Base-by-base conservation (phyloP, 2,113 vertebrate genomes). In the Mesembrinibis cayennensis region DNA sequence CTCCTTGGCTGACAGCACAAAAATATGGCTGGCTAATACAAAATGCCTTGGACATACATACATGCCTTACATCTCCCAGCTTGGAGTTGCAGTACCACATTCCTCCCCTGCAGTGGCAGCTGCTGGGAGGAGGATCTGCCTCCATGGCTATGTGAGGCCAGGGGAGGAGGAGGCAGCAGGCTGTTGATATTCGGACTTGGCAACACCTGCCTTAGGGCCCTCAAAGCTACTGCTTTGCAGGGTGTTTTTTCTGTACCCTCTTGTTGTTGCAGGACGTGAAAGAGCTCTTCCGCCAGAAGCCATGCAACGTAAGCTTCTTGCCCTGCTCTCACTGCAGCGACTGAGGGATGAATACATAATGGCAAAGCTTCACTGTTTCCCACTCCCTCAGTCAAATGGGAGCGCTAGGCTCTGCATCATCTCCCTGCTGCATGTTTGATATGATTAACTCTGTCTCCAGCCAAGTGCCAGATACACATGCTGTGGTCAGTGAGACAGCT, bases 61-160 rank as follows among this genome's bases (percentile, higher is more conserved):
- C 9, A 38, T 5, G 53, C 38, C 29, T 93, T 67, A 17, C 32
- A 65, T 40, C 14, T 91, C 11, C 20, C 53, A 76, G 23, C 27
- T 26, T 56, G 56, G 27, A 65, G 25, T 53, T 0, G 0, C 26
- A 85, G 61, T 4, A 27, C 50, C 4, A 4, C 2, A 11, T 42
- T 86, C 34, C 45, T 61, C n/a, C 20, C 23, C 1, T 49, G 0
- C 1, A 1, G 20, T 59, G n/a, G 26, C 56, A 81, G 81, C 47
- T 82, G 25, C 22, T 3, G 11, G 32, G 22, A 36, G 23, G 15
- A 90, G 10, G 5, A 3, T 53, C 25, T 80, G 40, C 22, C 21
- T 72, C 45, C 62, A 30, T 7, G 49, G 58, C 42, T 55, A 6
- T 1, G 1, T 52, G 56, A 87, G 13, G 13, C 29, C 25, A 32